Evolutionary conservation across 2,797 vertebrate species (phyloP).

Genomic region (Thaleichthys pacificus): DNA sequence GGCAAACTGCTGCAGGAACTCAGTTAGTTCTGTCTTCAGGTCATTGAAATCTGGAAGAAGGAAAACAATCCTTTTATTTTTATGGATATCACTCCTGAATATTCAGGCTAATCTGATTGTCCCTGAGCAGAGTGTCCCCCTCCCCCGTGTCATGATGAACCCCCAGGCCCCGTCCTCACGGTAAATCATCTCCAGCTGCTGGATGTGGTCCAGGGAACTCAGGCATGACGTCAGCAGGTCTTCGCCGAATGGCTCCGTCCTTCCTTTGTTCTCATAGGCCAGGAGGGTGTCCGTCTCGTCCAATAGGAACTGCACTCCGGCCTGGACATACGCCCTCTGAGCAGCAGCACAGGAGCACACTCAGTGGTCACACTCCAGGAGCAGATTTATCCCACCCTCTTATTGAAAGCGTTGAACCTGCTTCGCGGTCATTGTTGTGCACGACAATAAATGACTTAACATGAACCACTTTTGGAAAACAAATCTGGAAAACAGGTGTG

Average conservation of each 20-base stretch:
- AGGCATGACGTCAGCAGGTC: slow-evolving; percentile 88
- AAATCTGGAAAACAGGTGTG: too few relatives aligned
- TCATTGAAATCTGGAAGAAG: slow-evolving; percentile 84
- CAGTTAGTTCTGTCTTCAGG: slow-evolving; percentile 83
- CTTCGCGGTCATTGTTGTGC: too few relatives aligned
- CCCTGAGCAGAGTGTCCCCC: too few relatives aligned
- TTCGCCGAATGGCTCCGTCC: slow-evolving; percentile 78
- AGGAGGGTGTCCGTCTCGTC: slow-evolving; percentile 91
- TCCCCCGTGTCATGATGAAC: not conserved
- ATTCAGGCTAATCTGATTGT: not conserved
- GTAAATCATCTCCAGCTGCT: slow-evolving; percentile 93
- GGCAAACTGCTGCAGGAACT: slow-evolving; percentile 85
- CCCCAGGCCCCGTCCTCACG: slow-evolving; percentile 71
- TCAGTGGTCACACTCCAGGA: not conserved
- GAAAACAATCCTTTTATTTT: not conserved
- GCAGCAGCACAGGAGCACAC: slow-evolving; percentile 4
- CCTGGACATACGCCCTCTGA: slow-evolving; percentile 83
- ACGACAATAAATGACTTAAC: too few relatives aligned
- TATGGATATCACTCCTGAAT: too few relatives aligned
- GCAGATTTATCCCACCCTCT: too few relatives aligned
- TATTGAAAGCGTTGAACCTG: too few relatives aligned
- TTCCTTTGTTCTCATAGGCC: slow-evolving; percentile 91
- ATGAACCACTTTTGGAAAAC: too few relatives aligned
- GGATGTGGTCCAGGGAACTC: slow-evolving; percentile 84
- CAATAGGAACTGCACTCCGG: slow-evolving; percentile 87